Evolutionary conservation across 92 coral and sea anemone species (phyloP), one percentile per base, ranked within the genome.

Genomic region (Paramuricea clavata): DNA sequence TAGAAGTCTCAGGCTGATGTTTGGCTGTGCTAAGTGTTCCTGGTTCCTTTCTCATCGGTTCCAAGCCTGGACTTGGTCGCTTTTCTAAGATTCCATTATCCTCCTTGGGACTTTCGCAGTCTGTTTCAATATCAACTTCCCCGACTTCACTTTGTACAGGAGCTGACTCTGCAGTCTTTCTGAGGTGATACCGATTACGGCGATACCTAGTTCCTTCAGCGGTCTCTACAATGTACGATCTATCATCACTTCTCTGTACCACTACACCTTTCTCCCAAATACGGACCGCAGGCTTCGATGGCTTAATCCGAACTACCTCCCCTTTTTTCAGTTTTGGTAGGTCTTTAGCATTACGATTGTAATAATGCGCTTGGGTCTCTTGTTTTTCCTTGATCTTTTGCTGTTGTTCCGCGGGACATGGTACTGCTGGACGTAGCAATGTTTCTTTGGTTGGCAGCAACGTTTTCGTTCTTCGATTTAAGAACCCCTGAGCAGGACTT

Each of bases 271-370:
- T 74, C 11, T 47, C n/a, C 80, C 80, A 74, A 17, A 6, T 32
- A 2, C 34, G 28, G 11, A 8, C 17, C 0, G 32, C 1, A 13
- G 30, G 19, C 21, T 74, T 74, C 11, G 56, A 12, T 23, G 81
- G 65, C 39, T 49, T 70, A 17, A 70, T 70, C 13, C 49, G 49
- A 2, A 70, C 77, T 42, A 70, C 77, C 2, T 76, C 81, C 2
- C 65, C 81, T 49, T 33, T 28, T 22, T 13, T 76, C 19, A 76
- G 44, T 12, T 76, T n/a, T 11, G 2, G 41, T 4, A 76, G 67
- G 10, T 76, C 81, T 49, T 32, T 76, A 5, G 81, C 81, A 27
- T 26, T 76, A 21, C 81, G 27, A 30, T 76, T 49, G 39, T 76
- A 76, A 19, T 76, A 49, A 31, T 34, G 80, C 49, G 65, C 81